Conservation (phyloP, 1,140 invertebrate genomes). For the Ectropis grisescens region DNA sequence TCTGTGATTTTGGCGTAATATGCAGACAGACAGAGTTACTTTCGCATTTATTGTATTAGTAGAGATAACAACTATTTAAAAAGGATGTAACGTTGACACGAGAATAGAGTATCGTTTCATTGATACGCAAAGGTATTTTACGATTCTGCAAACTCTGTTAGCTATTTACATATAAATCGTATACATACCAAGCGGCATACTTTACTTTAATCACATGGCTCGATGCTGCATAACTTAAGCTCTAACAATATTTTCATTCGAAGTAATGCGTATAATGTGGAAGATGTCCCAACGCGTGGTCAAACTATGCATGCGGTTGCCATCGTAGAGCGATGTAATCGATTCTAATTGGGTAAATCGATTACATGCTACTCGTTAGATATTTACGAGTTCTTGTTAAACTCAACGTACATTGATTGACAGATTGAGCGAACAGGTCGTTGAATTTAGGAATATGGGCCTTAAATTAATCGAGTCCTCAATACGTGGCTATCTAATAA, state of each 20-base stretch:
- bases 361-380: conserved; percentile 24
- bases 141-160: neutral
- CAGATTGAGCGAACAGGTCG: no score
- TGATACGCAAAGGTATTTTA: conserved; percentile 6
- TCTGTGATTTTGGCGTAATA: no score
- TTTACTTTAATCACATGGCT: no score
- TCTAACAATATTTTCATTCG: neutral
- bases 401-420: conserved; percentile 16
- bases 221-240: neutral
- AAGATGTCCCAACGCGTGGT: conserved; percentile 29
- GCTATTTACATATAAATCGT: neutral
- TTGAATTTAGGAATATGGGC: no score
- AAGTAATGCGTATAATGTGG: conserved; percentile 13
- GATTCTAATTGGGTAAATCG: conserved; percentile 42
- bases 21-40: no score
- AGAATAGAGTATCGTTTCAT: no score
- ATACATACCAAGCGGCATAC: no score
- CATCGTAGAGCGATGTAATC: conserved; percentile 22
- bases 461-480: no score
- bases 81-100: no score
- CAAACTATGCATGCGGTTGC: conserved; percentile 10
- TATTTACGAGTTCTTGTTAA: conserved; percentile 25
- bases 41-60: no score
- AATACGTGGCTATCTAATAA: no score
- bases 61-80: no score